phyloP scores from a whole-genome alignment of 2,113 vertebrate species.

The Cochlearius cochlearius region DNA sequence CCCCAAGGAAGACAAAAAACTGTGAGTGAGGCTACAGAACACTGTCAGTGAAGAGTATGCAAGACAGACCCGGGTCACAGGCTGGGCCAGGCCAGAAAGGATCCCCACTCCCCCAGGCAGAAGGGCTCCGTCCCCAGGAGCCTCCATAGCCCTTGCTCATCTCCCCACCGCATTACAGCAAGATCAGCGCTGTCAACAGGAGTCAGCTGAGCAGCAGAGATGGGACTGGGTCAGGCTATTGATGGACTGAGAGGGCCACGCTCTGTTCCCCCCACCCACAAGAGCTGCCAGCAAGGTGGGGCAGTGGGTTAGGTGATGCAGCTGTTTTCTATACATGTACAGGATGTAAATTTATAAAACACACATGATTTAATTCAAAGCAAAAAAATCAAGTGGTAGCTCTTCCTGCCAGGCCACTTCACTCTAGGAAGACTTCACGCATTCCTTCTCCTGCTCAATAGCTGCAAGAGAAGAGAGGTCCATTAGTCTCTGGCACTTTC shows the following conservation, averaged over 20 bases:
- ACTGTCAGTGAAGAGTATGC: neutral
- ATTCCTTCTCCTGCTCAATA: constrained; percentile 83
- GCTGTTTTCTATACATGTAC: neutral
- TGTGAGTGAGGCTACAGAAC: constrained; percentile 52
- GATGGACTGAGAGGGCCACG: neutral
- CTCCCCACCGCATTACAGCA: neutral
- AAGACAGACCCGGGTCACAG: neutral
- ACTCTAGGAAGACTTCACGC: constrained; percentile 65
- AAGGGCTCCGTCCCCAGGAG: neutral
- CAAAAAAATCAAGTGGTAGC: neutral
- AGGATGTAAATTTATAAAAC: constrained; percentile 32
- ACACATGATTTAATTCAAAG: constrained; percentile 17
- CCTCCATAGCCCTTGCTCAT: neutral
- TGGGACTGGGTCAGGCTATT: neutral
- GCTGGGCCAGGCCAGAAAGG: neutral
- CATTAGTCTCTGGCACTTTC: neutral
- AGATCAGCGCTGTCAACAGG: neutral
- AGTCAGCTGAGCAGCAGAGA: neutral
- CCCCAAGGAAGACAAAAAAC: constrained; percentile 51
- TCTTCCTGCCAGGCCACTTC: constrained; percentile 14
- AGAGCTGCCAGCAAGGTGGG: neutral
- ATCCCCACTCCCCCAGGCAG: neutral
- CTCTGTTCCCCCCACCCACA: neutral
- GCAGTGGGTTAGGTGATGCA: neutral
- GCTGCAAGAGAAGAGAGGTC: constrained; percentile 69